These are phyloP conservation scores for Hippopotamus amphibius DNA, from an alignment of 2,113 vertebrate species.

Conservation along the genomic window DNA sequence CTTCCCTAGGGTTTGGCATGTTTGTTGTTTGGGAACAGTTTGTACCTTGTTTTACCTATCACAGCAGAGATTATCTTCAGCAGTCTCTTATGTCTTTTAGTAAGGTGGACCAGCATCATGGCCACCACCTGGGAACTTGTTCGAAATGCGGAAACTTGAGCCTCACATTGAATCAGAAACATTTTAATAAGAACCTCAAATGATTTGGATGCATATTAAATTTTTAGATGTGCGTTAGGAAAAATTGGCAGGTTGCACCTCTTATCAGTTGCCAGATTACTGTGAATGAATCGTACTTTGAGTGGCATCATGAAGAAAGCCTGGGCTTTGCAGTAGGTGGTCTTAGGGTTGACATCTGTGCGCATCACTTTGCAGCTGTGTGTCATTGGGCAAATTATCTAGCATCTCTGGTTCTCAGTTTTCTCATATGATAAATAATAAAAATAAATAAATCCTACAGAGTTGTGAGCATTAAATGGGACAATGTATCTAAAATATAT, in stretches of 20 bases:
- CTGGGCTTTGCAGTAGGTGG: neutral
- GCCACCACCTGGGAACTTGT: neutral
- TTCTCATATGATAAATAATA: neutral
- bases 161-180: neutral
- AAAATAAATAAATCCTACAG: neutral
- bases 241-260: neutral
- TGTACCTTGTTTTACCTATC: neutral
- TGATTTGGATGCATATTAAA: neutral
- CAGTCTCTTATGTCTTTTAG: neutral
- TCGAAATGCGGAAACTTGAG: neutral
- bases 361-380: neutral
- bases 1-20: neutral
- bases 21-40: neutral
- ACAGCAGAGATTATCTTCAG: neutral
- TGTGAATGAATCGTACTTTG: neutral
- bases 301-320: neutral
- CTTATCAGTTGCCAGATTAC: neutral
- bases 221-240: constrained; percentile 28
- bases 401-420: neutral
- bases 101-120: neutral
- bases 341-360: neutral
- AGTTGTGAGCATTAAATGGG: neutral
- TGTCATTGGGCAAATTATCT: neutral
- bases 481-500: neutral
- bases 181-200: neutral